Evolutionary conservation across 2,797 vertebrate species (phyloP).

Genomic region (Gambusia yucatana): DNA sequence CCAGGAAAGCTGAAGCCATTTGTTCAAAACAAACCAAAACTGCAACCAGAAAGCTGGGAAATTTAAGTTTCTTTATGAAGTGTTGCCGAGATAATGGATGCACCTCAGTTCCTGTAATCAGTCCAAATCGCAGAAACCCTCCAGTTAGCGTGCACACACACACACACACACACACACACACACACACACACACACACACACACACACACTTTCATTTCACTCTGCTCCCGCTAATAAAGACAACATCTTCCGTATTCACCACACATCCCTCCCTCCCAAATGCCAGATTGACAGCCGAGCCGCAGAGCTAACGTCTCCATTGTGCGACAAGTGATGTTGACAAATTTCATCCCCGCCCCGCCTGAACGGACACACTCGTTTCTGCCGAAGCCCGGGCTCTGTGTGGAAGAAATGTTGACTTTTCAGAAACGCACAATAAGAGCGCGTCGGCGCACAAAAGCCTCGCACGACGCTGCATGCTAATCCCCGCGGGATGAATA

Average conservation of each 20-base stretch:
- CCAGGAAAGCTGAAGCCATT: background rate
- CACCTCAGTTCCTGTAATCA: slow-evolving; percentile 13
- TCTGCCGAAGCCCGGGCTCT: slow-evolving; percentile 36
- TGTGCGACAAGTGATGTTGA: slow-evolving; percentile 75
- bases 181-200: background rate
- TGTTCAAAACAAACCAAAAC: background rate
- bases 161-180: slow-evolving; percentile 6
- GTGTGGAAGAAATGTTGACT: slow-evolving; percentile 54
- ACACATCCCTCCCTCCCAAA: slow-evolving; percentile 65
- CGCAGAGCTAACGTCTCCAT: slow-evolving; percentile 57
- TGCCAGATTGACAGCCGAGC: slow-evolving; percentile 60
- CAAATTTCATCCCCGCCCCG: slow-evolving; percentile 57
- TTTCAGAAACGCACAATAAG: slow-evolving; percentile 40
- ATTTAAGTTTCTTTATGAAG: background rate
- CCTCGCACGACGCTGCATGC: slow-evolving; percentile 53
- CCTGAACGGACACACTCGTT: slow-evolving; percentile 36
- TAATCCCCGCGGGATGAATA: slow-evolving; percentile 59
- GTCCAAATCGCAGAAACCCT: slow-evolving; percentile 14
- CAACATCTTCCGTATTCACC: slow-evolving; percentile 68
- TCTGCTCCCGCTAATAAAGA: slow-evolving; percentile 28
- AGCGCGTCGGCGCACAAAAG: slow-evolving; percentile 23
- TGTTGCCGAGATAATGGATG: slow-evolving; percentile 9
- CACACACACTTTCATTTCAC: slow-evolving; percentile 44
- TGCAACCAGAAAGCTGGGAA: background rate
- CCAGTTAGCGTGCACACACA: background rate